These are phyloP conservation scores for Esox lucius DNA, from an alignment of 2,797 vertebrate genomes.

Conservation along the genomic window DNA sequence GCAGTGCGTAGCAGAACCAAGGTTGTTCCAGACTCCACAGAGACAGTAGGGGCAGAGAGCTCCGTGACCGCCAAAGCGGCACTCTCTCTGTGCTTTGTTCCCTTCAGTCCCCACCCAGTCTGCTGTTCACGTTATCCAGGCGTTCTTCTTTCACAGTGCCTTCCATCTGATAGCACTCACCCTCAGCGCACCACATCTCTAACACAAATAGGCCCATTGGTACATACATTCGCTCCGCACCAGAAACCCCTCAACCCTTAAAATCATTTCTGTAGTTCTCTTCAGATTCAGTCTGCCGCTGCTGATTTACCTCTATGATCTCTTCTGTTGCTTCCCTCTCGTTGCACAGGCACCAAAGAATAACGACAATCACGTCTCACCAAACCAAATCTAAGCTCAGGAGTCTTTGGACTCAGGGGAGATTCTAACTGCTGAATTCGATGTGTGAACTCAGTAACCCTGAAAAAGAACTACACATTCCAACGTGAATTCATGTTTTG, in stretches of 20 bases:
- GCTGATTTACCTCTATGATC: conserved; percentile 16
- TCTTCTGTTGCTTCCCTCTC: neutral
- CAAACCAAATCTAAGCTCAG: neutral
- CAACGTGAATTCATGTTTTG: neutral
- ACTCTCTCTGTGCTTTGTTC: conserved; percentile 22
- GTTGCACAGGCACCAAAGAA: conserved; percentile 15
- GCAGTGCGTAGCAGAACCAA: conserved; percentile 16
- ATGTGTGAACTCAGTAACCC: neutral
- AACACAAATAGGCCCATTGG: conserved; percentile 17
- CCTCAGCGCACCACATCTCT: neutral
- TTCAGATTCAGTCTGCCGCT: conserved; percentile 16
- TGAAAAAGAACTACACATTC: neutral
- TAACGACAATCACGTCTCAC: conserved; percentile 37
- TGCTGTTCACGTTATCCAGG: conserved; percentile 9
- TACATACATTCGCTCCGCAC: neutral
- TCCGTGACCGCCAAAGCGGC: neutral
- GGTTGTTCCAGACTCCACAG: conserved; percentile 25
- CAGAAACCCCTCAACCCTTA: neutral
- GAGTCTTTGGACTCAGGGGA: conserved; percentile 5
- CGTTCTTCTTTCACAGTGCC: conserved; percentile 32
- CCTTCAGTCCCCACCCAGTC: neutral
- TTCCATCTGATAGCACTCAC: conserved; percentile 21
- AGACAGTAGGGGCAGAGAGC: conserved; percentile 13
- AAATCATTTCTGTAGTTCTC: conserved; percentile 13
- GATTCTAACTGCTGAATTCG: neutral